These are phyloP conservation scores for Lepilemur ruficaudatus DNA, from an alignment of 2,797 vertebrate genomes.

Conservation along the genomic window DNA sequence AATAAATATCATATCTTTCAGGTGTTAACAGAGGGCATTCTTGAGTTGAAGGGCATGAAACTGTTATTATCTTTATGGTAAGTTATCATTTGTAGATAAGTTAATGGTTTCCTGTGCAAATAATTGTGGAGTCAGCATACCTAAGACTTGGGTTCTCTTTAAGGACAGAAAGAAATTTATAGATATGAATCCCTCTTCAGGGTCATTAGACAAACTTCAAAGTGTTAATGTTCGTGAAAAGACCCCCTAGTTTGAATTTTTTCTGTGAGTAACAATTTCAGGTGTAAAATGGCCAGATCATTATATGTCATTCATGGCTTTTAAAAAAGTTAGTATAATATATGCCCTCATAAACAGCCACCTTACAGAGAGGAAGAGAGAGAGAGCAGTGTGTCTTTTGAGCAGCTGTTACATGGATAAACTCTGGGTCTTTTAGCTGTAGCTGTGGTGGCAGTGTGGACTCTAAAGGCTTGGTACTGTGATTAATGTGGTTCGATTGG, in stretches of 20 bases:
- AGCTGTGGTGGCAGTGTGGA: too few relatives aligned
- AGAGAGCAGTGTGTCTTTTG: accelerated
- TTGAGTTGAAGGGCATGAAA: conserved; percentile 29
- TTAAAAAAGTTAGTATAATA: background rate
- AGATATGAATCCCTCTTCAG: conserved; percentile 2
- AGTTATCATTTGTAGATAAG: conserved; percentile 59
- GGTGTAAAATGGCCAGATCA: background rate
- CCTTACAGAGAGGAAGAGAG: background rate
- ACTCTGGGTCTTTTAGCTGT: too few relatives aligned
- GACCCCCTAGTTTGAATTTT: background rate
- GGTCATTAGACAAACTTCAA: conserved; percentile 1
- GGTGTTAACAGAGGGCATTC: conserved; percentile 6
- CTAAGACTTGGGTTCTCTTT: conserved; percentile 24
- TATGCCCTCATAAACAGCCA: background rate
- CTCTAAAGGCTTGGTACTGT: background rate
- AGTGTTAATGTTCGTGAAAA: conserved; percentile 32
- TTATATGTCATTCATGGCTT: background rate
- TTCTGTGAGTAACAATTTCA: background rate
- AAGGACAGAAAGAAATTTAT: background rate
- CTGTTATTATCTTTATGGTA: background rate
- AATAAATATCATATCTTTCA: background rate
- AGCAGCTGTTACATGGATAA: background rate
- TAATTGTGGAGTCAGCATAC: conserved; percentile 9
- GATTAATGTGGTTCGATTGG: background rate
- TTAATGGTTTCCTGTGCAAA: conserved; percentile 56